Percentiles rank a stretch among this genome's conserved stretches.
phyloP scores from a whole-genome alignment of 2,888 invertebrate species.

The Tupiocoris notatus region DNA sequence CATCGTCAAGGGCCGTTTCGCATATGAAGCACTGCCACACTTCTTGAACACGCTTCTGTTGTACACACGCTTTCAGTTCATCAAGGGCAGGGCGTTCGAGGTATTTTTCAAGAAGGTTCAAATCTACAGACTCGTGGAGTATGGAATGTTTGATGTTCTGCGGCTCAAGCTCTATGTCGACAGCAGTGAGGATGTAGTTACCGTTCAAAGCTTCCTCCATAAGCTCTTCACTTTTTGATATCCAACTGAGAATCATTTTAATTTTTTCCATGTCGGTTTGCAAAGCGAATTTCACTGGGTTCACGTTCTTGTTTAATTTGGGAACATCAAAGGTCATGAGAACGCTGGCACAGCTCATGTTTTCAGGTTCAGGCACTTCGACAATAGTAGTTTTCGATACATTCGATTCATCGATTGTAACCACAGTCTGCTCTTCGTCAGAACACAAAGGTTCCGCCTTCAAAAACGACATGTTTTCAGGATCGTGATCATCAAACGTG shows the following conservation, averaged over 20 bases:
- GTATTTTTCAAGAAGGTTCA: slow-evolving; percentile 13
- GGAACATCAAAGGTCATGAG: slow-evolving; percentile 29
- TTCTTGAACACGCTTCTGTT: slow-evolving; percentile 19
- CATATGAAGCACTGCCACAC: slow-evolving; percentile 39
- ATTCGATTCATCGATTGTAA: neutral
- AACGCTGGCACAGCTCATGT: slow-evolving; percentile 5
- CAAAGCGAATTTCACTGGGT: slow-evolving; percentile 30
- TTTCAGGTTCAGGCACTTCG: slow-evolving; percentile 5
- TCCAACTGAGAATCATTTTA: slow-evolving; percentile 28
- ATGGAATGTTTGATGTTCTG: slow-evolving; percentile 32
- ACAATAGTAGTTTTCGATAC: neutral
- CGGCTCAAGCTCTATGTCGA: slow-evolving; percentile 25
- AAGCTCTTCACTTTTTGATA: slow-evolving; percentile 24
- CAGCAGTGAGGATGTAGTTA: slow-evolving; percentile 15
- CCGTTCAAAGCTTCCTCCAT: slow-evolving; percentile 21
- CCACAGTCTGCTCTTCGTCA: neutral
- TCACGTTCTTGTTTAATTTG: slow-evolving; percentile 6
- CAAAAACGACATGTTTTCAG: slow-evolving; percentile 12
- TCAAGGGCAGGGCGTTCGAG: slow-evolving; percentile 18
- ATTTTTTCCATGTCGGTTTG: slow-evolving; percentile 19
- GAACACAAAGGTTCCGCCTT: neutral
- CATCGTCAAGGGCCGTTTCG: slow-evolving; percentile 30
- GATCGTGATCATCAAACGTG: slow-evolving; percentile 32
- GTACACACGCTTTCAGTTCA: slow-evolving; percentile 8
- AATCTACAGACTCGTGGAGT: slow-evolving; percentile 33